These are phyloP conservation scores for Parnassius smintheus DNA, from an alignment of 2,888 invertebrate genomes.

Conservation along the genomic window DNA sequence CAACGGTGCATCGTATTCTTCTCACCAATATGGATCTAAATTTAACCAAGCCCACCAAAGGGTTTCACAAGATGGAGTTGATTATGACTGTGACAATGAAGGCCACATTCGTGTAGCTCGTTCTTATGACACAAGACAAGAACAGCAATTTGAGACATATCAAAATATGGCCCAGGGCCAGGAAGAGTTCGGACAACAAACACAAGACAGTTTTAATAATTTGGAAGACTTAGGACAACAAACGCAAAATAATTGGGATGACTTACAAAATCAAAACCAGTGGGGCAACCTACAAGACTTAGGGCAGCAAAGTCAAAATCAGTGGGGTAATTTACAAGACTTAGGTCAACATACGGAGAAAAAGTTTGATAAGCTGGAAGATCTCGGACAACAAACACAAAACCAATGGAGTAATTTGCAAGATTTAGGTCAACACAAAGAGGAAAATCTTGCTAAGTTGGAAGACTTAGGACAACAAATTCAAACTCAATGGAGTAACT, in stretches of 20 bases:
- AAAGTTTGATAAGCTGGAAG: no score
- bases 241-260: conserved; percentile 33
- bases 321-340: conserved; percentile 40
- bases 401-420: conserved; percentile 33
- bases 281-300: conserved; percentile 42
- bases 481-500: conserved; percentile 13
- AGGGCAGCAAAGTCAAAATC: conserved; percentile 35
- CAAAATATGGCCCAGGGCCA: conserved; percentile 38
- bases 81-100: conserved; percentile 52
- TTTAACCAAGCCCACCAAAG: conserved; percentile 47
- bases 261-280: conserved; percentile 42
- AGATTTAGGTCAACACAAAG: conserved; percentile 38
- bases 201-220: conserved; percentile 28
- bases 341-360: conserved; percentile 39
- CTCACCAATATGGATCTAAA: conserved; percentile 50
- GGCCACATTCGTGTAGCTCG: conserved; percentile 57
- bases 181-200: conserved; percentile 34
- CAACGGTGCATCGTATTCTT: conserved; percentile 40
- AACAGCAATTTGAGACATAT: conserved; percentile 30
- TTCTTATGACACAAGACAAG: conserved; percentile 45
- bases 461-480: conserved; percentile 42
- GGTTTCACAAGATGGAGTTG: conserved; percentile 37
- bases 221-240: conserved; percentile 45
- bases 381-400: no score
- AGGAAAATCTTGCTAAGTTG: conserved; percentile 35